Conservation (phyloP, 2,113 vertebrate species). For the Etheostoma spectabile region DNA sequence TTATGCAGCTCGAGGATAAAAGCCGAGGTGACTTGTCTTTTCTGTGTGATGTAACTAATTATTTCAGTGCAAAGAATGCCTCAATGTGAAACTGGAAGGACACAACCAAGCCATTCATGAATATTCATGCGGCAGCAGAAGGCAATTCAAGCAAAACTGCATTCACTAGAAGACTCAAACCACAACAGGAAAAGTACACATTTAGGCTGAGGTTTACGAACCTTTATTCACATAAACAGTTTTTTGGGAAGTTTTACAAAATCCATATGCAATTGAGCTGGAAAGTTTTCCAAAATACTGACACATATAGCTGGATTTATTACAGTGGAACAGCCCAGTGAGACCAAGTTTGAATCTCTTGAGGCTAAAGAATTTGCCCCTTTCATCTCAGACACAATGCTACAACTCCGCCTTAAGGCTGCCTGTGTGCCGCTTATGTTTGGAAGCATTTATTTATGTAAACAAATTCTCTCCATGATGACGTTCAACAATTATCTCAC, state of each 20-base stretch:
- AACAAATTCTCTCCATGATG: conserved; percentile 74
- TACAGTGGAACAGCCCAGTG: conserved; percentile 62
- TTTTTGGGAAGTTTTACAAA: conserved; percentile 60
- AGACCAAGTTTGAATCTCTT: conserved; percentile 71
- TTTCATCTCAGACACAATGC: conserved; percentile 78
- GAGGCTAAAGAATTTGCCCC: conserved; percentile 68
- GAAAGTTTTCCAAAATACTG: conserved; percentile 54
- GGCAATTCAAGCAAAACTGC: conserved; percentile 48
- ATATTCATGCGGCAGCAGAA: conserved; percentile 64
- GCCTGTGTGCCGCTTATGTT: conserved; percentile 48
- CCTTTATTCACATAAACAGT: conserved; percentile 54
- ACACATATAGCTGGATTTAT: conserved; percentile 69
- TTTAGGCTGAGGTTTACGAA: conserved; percentile 36
- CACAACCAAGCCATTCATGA: conserved; percentile 60
- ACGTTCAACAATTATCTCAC: conserved; percentile 68
- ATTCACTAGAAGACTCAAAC: conserved; percentile 37
- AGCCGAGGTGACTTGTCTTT: conserved; percentile 46
- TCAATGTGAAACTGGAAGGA: conserved; percentile 57
- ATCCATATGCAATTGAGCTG: conserved; percentile 40
- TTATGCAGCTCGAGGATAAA: conserved; percentile 41
- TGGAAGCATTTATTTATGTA: conserved; percentile 71
- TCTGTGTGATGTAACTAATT: conserved; percentile 44
- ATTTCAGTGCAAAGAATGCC: conserved; percentile 36
- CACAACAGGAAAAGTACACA: conserved; percentile 40
- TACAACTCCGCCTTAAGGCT: conserved; percentile 68